Base-by-base conservation (phyloP, 1,140 invertebrate genomes). In the Atta cephalotes region DNA sequence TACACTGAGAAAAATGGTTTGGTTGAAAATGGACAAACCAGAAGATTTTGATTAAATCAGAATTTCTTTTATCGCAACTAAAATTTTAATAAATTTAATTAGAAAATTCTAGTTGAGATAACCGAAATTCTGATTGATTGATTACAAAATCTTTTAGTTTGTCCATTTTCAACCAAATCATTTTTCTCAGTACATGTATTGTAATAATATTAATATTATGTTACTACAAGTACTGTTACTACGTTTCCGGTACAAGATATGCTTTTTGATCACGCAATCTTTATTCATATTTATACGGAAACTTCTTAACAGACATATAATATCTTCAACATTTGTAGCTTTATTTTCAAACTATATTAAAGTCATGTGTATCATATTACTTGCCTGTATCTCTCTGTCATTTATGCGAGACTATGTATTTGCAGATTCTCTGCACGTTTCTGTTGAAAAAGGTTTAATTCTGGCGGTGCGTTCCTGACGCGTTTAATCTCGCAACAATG, bases 361-460 rank as follows among this genome's bases (percentile, higher is more conserved):
- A n/a, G 21, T 78, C 45, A 31, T 9, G 39, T 62, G 12, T 18
- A 68, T 68, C 14, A 12, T 10, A 53, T 70, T 56, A n/a, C 18
- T 14, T 3, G 14, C 5, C 14, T 3, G 18, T 28, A 25, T 56
- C n/a, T 21, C 16, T n/a, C 60, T 28, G 31, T 21, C 35, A 16
- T 63, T 62, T 45, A 18, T 16, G 6, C 5, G 39, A 45, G 18
- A 49, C 14, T 35, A 31, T 49, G 12, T 39, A 7, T 14, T 60
- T 56, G 80, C 16, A 25, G 12, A 74, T 62, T 74, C 31, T 9
- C 25, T 5, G 18, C 56, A 84, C 39, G n/a, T 76, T 62, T 84
- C 56, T 6, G n/a, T 45, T n/a, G 25, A 18, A 35, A 62, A 62
- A 76, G 70, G 39, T 71, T 88, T 76, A 78, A 85, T 76, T 56